Evolutionary conservation across 1,140 invertebrate genomes (phyloP).

Genomic region (Papilio glaucus): DNA sequence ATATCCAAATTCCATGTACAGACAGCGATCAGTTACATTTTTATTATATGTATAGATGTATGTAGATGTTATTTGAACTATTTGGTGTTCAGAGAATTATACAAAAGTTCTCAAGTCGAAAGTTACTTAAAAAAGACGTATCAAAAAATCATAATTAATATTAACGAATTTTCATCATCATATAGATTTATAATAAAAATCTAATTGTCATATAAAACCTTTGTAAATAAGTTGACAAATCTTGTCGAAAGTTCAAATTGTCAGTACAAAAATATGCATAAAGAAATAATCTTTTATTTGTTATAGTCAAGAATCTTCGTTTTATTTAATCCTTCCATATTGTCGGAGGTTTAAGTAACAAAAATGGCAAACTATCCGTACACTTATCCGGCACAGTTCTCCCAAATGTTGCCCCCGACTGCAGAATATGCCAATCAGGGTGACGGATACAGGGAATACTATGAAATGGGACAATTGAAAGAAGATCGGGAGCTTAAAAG

Average conservation of each 20-base stretch:
- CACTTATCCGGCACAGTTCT: conserved; percentile 53
- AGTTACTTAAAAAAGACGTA: too few relatives aligned
- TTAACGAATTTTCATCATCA: not conserved
- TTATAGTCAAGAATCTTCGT: not conserved
- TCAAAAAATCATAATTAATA: too few relatives aligned
- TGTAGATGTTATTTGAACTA: not conserved
- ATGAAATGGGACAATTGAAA: conserved; percentile 55
- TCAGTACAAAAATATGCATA: conserved; percentile 29
- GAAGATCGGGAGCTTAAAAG: conserved; percentile 48
- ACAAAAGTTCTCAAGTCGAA: too few relatives aligned
- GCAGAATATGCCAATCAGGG: conserved; percentile 65
- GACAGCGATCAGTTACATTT: too few relatives aligned
- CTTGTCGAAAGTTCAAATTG: conserved; percentile 32
- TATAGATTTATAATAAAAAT: not conserved
- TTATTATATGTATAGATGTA: too few relatives aligned
- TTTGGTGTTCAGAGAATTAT: too few relatives aligned
- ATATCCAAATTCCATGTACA: too few relatives aligned
- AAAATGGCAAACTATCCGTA: conserved; percentile 66
- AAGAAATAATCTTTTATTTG: conserved; percentile 32
- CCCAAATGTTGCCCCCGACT: conserved; percentile 49
- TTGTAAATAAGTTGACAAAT: conserved; percentile 10
- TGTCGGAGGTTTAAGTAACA: conserved; percentile 14
- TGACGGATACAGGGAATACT: conserved; percentile 69
- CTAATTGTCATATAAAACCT: conserved; percentile 8
- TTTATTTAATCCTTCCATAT: not conserved